Base-by-base conservation (phyloP, 2,797 vertebrate species). In the Coregonus ussuriensis region DNA sequence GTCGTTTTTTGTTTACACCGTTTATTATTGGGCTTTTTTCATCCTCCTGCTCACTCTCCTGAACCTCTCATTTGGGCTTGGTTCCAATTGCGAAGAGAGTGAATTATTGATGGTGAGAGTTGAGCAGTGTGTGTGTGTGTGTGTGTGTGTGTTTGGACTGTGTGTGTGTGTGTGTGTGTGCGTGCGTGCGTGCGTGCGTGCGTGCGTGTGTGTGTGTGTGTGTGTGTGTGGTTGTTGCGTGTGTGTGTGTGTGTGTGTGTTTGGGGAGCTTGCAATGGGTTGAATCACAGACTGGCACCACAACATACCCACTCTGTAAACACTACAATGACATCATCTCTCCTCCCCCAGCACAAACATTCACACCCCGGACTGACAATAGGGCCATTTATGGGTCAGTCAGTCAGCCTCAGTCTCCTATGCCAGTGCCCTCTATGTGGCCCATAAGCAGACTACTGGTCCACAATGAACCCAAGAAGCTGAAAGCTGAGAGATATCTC, bases 321-420 rank as follows among this genome's bases (percentile, higher is more conserved):
- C 54, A 73, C 70, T 77, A 88, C 84, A 88, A 79, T 91, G 81
- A 86, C 85, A 83, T 91, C 87, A 89, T 72, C 79, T 79, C 83
- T 75, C 63, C 74, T n/a, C 37, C 16, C 41, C 29, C 77, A 75
- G 73, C 74, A 63, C 56, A 21, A 62, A 62, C n/a, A 0, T 3
- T 75, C 75, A 71, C 77, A 72, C 72, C 63, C 74, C 77, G 35
- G 14, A 56, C 47, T 59, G 71, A 87, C 83, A 90, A 88, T 77
- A 74, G 78, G 53, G 33, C 69, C 65, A 77, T 89, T 89, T 91
- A 83, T 91, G 75, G 89, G 86, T 88, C 88, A 87, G 54, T 59
- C 3, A 14, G 25, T 25, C 7, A 25, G 59, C 25, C 59, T 25
- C n/a, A 11, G 68, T 41, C 81, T 25, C 76, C 52, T 85, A 86